Evolutionary conservation across 2,113 vertebrate genomes (phyloP).

Genomic region (Etheostoma cragini): DNA sequence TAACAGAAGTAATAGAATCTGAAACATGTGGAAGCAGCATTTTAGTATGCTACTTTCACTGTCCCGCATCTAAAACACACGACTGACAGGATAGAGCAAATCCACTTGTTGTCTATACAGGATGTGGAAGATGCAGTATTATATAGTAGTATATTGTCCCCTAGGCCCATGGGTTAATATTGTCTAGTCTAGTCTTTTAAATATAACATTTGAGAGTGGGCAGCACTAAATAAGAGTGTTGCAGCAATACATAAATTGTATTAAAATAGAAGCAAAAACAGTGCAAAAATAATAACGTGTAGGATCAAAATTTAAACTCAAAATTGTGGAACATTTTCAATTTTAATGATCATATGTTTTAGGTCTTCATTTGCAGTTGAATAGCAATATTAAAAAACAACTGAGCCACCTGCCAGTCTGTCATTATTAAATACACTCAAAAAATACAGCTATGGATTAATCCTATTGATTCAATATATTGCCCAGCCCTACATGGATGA

Average conservation of each 20-base stretch:
- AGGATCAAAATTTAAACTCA: too few species aligned
- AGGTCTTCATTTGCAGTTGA: too few species aligned
- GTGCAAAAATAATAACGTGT: too few species aligned
- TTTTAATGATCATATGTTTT: too few species aligned
- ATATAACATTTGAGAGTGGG: background rate
- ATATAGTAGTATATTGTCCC: background rate
- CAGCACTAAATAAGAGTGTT: too few species aligned
- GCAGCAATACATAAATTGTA: background rate
- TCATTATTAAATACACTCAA: too few species aligned
- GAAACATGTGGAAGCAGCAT: background rate
- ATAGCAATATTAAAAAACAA: background rate
- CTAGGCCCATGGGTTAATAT: background rate
- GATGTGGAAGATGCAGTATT: background rate
- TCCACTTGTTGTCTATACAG: background rate
- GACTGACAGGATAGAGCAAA: background rate
- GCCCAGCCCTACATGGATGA: background rate
- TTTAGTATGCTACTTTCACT: background rate
- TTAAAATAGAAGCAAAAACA: background rate
- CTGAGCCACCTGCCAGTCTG: too few species aligned
- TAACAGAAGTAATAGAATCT: conserved; percentile 25
- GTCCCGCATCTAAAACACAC: background rate
- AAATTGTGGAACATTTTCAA: too few species aligned
- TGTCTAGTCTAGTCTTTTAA: background rate
- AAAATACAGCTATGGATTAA: too few species aligned
- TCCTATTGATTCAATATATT: too few species aligned